Base-by-base conservation (phyloP, 2,888 invertebrate species). In the Hydropsyche betteni region DNA sequence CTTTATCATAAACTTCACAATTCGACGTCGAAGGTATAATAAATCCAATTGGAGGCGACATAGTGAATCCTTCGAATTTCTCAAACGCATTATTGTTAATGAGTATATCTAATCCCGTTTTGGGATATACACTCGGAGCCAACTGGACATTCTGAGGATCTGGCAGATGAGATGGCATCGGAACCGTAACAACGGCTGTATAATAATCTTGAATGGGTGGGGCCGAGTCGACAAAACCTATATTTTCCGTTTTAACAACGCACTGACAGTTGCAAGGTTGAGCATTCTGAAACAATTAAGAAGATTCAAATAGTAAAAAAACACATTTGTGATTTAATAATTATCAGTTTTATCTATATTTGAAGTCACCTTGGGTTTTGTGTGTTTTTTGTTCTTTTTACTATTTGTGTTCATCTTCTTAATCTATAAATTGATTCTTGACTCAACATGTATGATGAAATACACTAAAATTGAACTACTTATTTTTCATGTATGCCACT, bases 51-150 rank as follows among this genome's bases (percentile, higher is more conserved):
- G 81, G 80, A 61, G 82, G 81, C 34, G 83, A 82, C n/a, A 69
- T 24, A 12, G 83, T 83, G 79, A 81, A 82, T 44, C 82, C 82
- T 78, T 82, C 82, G 69, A 81, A 83, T 12, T 80, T 81, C 78
- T 82, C 82, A 33, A 83, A 83, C 68, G 82, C 81, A 77, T 81
- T 82, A 71, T 78, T 75, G 6, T 80, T 81, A 16, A 78, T 80
- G 8, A 76, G 68, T 44, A 78, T 75, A 38, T 81, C 79, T 12
- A 78, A 74, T 5, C 78, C 74, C 3, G 79, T 75, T 75, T 80
- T 80, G 34, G 79, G 80, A 72, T 79, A 77, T 71, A 79, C 75
- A 75, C 75, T 72, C 8, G 76, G 68, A 16, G 77, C 53, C 34
- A 73, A 7, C 14, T 80, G 74, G 55, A 80, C 80, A 64, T 75